phyloP scores from a whole-genome alignment of 2,888 invertebrate species.

The Eupithecia tripunctaria region DNA sequence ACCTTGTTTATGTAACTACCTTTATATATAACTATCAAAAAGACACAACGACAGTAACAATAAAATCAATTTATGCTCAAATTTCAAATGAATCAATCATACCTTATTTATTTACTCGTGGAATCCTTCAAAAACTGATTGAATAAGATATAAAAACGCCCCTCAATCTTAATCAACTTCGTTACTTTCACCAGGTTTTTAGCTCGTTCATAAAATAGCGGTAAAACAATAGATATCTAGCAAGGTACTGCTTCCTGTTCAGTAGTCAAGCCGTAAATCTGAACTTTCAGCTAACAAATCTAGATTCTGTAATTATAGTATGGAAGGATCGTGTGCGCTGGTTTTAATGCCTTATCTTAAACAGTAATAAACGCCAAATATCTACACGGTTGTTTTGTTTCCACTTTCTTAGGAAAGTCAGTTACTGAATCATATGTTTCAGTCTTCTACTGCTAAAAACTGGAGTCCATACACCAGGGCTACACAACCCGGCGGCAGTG shows the following conservation, averaged over 20 bases:
- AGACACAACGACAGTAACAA: too few relatives aligned
- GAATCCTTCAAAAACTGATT: not conserved
- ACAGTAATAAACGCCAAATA: constrained; percentile 14
- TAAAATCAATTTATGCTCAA: not conserved
- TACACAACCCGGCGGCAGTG: too few relatives aligned
- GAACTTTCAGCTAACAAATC: constrained; percentile 16
- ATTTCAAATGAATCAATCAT: not conserved
- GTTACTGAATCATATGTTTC: not conserved
- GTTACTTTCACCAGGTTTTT: constrained; percentile 1
- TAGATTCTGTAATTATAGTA: constrained; percentile 17
- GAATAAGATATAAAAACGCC: not conserved
- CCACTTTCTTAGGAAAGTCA: not conserved
- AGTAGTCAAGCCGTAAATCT: constrained; percentile 14
- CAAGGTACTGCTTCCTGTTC: constrained; percentile 4
- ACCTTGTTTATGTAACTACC: too few relatives aligned
- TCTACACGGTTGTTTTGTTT: not conserved
- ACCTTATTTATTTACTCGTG: not conserved
- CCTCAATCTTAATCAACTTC: constrained; percentile 1
- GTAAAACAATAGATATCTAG: constrained; percentile 8
- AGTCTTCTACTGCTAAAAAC: not conserved
- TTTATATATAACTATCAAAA: too few relatives aligned
- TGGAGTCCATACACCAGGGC: not conserved
- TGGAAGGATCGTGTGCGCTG: constrained; percentile 12
- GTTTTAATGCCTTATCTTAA: constrained; percentile 21
- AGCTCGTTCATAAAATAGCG: not conserved